Base-by-base conservation (phyloP, 2,113 vertebrate species). In the Pygoscelis antarcticus region DNA sequence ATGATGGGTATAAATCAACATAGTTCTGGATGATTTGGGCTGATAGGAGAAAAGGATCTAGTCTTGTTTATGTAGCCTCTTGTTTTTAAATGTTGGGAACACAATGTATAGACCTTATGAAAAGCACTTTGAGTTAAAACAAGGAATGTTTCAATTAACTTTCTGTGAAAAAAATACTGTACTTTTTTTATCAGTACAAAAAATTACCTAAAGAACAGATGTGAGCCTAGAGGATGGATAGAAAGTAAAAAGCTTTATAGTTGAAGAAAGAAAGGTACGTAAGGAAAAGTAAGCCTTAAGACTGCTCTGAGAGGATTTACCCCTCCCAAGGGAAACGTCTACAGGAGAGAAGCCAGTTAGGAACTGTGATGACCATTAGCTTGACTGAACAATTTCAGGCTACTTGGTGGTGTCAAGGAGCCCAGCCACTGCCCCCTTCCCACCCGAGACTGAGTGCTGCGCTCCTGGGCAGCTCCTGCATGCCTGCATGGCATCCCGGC, bases 401-500 rank as follows among this genome's bases (percentile, higher is more conserved):
- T 65, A 11, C 1, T 0, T 52, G 52, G 36, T 38, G 46, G 7
- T 6, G 6, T 21, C 52, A 65, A 71, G 78, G 74, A 79, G 29
- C 1, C 2, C 62, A 65, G 32, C 10, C 16, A 36, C n/a, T 44
- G 55, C 64, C 54, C 26, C 30, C 27, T 71, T 75, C 42, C 9
- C 19, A 9, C 4, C 9, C 0, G 2, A 65, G 26, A 20, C 36
- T 38, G 34, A 6, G 13, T 18, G 7, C 38, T 10, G 5, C 0
- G 3, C 30, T 64, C 26, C 57, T 7, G 44, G 74, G 55, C 46
- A 54, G 36, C 36, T 86, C 26, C 55, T 44, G 26, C 5, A 1
- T 36, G 21, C 82, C 27, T 30, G 6, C 2, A 1, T 3, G 29
- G 69, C 30, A 47, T 14, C 22, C 1, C 0, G 1, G 29, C 2